Evolutionary conservation across 2,113 vertebrate species (phyloP), one percentile per base, ranked within the genome.

Genomic region (Acrocephalus arundinaceus): DNA sequence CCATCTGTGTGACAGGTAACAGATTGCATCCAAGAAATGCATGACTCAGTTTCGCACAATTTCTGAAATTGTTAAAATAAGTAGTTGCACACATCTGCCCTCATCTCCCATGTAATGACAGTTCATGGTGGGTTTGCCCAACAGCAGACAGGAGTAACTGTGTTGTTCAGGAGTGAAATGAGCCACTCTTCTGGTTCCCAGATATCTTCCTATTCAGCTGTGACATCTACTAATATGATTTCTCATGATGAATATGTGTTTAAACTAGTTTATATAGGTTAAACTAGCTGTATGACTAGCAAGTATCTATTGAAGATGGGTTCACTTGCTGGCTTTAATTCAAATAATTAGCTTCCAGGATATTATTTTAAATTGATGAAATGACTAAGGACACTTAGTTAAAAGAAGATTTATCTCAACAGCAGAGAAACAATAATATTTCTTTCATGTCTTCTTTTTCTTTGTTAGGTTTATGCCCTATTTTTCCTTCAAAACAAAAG

Each of bases 401-500:
- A 62, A 76, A 88, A 90, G 25, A 13, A 83, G 35, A 59, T 46
- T 67, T 10, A 45, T 43, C 22, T 75, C 31, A 78, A 27, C 18
- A 33, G 9, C 27, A 74, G 33, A 92, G 73, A 81, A 92, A 59
- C 2, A n/a, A 15, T 65, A 77, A 79, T 82, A 78, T 43, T 61
- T 45, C 21, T 82, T 55, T 91, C 37, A 33, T 21, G 3, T 24
- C 41, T 31, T 63, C 33, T 81, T 85, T 52, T 79, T 61, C 37
- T 66, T 81, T 74, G 21, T 23, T 30, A 62, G 17, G 2, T 49
- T 91, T 88, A 78, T 65, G 19, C 37, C 14, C 1, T 1, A 20
- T 51, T 79, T 93, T 66, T 62, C 55, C 37, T 73, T 87, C 67
- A 63, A 62, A 96, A 87, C 33, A 76, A 66, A 84, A 43, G 41